These are phyloP conservation scores for Ciconia boyciana DNA, from an alignment of 2,113 vertebrate species.

Conservation along the genomic window DNA sequence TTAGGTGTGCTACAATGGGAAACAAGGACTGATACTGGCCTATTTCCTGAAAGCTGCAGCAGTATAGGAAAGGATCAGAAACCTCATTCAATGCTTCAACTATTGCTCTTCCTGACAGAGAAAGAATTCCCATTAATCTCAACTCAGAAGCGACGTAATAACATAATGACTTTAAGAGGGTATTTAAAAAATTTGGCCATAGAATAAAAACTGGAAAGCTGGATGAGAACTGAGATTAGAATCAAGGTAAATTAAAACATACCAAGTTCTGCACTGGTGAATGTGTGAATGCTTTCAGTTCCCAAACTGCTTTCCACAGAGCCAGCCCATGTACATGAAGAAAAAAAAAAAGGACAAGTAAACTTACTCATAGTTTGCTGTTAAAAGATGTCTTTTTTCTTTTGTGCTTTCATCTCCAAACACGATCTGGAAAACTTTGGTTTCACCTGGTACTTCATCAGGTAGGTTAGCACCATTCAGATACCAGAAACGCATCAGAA, in stretches of 20 bases:
- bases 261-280: background rate
- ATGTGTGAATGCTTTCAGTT: background rate
- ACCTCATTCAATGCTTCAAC: background rate
- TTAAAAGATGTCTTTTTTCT: slow-evolving; percentile 85
- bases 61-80: background rate
- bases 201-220: background rate
- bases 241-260: background rate
- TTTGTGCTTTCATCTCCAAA: slow-evolving; percentile 71
- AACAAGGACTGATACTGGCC: background rate
- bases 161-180: background rate
- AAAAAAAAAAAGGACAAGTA: background rate
- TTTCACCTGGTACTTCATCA: slow-evolving; percentile 75
- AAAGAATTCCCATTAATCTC: background rate
- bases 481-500: slow-evolving; percentile 97
- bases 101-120: background rate
- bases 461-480: slow-evolving; percentile 83
- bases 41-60: background rate
- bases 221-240: background rate
- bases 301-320: background rate
- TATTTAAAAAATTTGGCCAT: background rate
- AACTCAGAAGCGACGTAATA: background rate
- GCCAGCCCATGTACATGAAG: background rate
- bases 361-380: slow-evolving; percentile 92
- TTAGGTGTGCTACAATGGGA: background rate
- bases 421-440: slow-evolving; percentile 79